Evolutionary conservation across 2,797 vertebrate species (phyloP).

Genomic region (Urocyon cinereoargenteus): DNA sequence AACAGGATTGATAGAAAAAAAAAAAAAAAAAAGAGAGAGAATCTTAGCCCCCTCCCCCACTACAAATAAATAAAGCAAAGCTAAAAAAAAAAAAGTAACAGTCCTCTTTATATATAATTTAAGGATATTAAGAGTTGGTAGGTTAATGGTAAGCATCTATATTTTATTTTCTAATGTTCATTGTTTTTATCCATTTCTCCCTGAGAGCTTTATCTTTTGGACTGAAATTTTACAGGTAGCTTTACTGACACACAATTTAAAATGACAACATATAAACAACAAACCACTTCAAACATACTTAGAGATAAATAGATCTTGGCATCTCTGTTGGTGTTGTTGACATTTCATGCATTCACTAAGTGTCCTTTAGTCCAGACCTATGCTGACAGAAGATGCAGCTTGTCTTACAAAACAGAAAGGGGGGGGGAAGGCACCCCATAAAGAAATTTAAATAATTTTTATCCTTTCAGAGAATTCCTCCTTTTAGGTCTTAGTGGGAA

Average conservation of each 20-base stretch:
- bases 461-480: slow-evolving; percentile 74
- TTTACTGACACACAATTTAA: slow-evolving; percentile 86
- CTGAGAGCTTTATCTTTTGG: slow-evolving; percentile 89
- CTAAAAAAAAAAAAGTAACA: slow-evolving; percentile 85
- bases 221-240: slow-evolving; percentile 89
- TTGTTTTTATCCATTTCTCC: slow-evolving; percentile 89
- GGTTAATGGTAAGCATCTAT: slow-evolving; percentile 86
- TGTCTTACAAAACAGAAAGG: slow-evolving; percentile 79
- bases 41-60: slow-evolving; percentile 64
- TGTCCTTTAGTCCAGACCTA: slow-evolving; percentile 75
- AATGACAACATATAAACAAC: slow-evolving; percentile 84
- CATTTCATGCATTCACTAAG: slow-evolving; percentile 60
- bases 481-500: slow-evolving; percentile 67
- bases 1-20: slow-evolving; percentile 85
- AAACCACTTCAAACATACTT: slow-evolving; percentile 80
- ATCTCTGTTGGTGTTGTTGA: slow-evolving; percentile 77
- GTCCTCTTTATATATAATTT: slow-evolving; percentile 90
- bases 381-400: slow-evolving; percentile 87
- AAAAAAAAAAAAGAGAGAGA: slow-evolving; percentile 85
- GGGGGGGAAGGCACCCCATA: slow-evolving; percentile 43
- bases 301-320: slow-evolving; percentile 82
- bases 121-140: slow-evolving; percentile 88
- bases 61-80: slow-evolving; percentile 89
- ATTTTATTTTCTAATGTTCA: slow-evolving; percentile 88
- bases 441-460: slow-evolving; percentile 72